phyloP scores from a whole-genome alignment of 1,140 invertebrate genomes.

The Aphis gossypii region DNA sequence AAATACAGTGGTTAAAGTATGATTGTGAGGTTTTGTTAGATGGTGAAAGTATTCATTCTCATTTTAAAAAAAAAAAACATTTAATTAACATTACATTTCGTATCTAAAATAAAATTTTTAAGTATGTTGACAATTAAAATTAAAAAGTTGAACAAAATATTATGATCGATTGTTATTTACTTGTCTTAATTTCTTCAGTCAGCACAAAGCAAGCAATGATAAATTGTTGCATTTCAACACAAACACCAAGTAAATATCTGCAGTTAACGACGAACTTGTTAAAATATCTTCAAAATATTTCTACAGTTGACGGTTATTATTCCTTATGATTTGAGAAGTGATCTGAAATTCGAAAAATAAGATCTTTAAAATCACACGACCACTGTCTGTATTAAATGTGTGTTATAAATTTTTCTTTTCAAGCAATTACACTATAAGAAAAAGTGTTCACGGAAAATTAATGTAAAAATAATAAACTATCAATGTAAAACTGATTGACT shows the following conservation, averaged over 20 bases:
- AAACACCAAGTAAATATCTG: not conserved
- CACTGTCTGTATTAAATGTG: not conserved
- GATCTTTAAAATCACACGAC: not conserved
- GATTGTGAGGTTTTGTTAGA: not conserved
- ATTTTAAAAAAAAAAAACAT: not conserved
- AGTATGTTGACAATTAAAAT: not conserved
- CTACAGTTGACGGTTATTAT: not conserved
- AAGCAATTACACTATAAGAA: not conserved
- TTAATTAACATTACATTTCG: not conserved
- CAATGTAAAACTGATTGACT: not conserved
- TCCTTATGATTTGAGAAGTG: not conserved
- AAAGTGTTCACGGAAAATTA: not conserved
- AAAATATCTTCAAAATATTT: not conserved
- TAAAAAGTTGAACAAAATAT: rapidly evolving
- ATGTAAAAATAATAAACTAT: not conserved
- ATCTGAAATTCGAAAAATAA: not conserved
- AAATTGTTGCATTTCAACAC: not conserved
- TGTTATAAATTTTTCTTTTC: not conserved
- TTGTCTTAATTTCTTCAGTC: not conserved
- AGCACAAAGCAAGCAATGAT: not conserved
- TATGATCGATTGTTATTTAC: not conserved
- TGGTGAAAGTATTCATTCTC: not conserved
- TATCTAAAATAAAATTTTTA: not conserved
- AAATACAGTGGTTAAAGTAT: not conserved
- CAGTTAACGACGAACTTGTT: not conserved